These are phyloP conservation scores for Poecile montanus DNA, from an alignment of 2,797 vertebrate genomes.

Conservation along the genomic window DNA sequence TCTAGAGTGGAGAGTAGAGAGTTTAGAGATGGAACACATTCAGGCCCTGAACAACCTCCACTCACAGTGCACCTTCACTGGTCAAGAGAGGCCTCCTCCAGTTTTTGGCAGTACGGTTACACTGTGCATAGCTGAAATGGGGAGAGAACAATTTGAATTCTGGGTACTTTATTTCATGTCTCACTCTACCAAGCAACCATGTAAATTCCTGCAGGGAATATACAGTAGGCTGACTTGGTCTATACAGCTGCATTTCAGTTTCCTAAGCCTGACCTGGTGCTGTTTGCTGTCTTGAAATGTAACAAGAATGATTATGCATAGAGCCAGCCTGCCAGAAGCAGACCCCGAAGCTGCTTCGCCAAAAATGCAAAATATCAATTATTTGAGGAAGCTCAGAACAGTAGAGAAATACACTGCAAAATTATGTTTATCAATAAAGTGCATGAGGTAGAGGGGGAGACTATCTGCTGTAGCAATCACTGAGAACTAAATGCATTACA, in stretches of 20 bases:
- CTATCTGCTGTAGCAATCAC: background rate
- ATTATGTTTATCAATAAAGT: accelerated
- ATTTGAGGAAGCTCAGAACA: background rate
- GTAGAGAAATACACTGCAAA: background rate
- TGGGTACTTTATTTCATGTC: background rate
- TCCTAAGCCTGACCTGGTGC: background rate
- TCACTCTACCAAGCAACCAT: background rate
- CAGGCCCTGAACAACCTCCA: background rate
- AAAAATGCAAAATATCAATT: background rate
- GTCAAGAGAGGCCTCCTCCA: background rate
- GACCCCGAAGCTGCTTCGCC: background rate
- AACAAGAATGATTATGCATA: background rate
- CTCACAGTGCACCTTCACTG: background rate
- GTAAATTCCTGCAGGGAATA: background rate
- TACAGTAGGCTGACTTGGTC: accelerated
- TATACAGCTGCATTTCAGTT: background rate
- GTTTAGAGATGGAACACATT: background rate
- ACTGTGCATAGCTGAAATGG: background rate
- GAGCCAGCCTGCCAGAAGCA: background rate
- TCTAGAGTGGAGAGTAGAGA: background rate
- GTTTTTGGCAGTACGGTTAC: background rate
- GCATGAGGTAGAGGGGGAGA: background rate
- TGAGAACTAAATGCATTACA: background rate
- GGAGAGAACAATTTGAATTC: background rate
- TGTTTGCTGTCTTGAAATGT: background rate